Base-by-base conservation (phyloP, 2,797 vertebrate species). In the Oceanodroma leucorhoa region DNA sequence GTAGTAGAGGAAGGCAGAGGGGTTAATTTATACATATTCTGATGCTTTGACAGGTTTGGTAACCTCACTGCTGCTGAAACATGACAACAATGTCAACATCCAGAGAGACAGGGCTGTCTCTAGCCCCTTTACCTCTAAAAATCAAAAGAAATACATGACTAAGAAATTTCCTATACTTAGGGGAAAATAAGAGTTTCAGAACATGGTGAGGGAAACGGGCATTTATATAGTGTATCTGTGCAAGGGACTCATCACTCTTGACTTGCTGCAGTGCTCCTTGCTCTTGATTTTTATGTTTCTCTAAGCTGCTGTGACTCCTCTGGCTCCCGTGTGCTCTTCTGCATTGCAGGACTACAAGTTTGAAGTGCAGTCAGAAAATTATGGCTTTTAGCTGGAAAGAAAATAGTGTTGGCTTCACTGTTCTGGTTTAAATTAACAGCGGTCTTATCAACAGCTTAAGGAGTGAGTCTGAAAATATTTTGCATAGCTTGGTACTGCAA, bases 21-120 rank as follows among this genome's bases (percentile, higher is more conserved):
- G 62, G 83, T 95, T 87, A 88, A 86, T 90, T 96, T 83, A 73
- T 86, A 48, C 45, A 40, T 92, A 78, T 57, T 86, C 58, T 83
- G 43, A 54, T 16, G 50, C 93, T 94, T 75, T 94, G 85, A 34
- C 77, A 79, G 58, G 60, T 76, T 72, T 69, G 46, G 72, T 83
- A 90, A 83, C 53, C 53, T 93, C 50, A 51, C n/a, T 34, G 38
- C 48, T 93, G 40, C 83, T 88, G 73, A 78, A 87, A 91, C 58
- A 70, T 46, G 73, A 64, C 85, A 81, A 30, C 73, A 84, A 16
- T 73, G 80, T 78, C 86, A 75, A 65, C 38, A 87, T 58, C 18
- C 76, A 83, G 77, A 82, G 53, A 77, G n/a, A 73, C 30, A 30
- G 40, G 32, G 20, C 64, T 94, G 60, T 87, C 62, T 93, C 34